Evolutionary conservation across 2,113 vertebrate species (phyloP), one percentile per base, ranked within the genome.

Genomic region (Patagioenas fasciata): DNA sequence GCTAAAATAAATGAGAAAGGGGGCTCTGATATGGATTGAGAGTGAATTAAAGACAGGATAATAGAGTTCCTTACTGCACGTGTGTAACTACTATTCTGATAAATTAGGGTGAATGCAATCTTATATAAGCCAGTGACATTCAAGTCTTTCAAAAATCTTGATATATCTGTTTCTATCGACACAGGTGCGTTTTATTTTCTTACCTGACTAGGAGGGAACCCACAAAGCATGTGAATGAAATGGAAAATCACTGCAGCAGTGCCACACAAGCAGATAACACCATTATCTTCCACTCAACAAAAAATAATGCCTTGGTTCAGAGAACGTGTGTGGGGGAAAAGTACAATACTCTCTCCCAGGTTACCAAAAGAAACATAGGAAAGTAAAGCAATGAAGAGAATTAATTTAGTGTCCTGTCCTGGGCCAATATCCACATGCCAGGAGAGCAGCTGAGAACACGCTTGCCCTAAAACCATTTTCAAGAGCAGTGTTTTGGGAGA

Each of bases 21-120:
- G 91, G 91, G 21, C 40, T 88, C 50, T 85, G 79, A 28, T 94
- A 96, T 85, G 71, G 94, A 96, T 94, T 97, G 16, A 85, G 87
- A 95, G 74, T 91, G 85, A 94, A 97, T 94, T 97, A 96, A 92
- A 90, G 91, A 56, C 50, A 80, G 81, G 54, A 85, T 92, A 95
- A 93, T 87, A 72, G 78, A 93, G 87, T 89, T 89, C 78, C 50
- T 87, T 88, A 93, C 70, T 26, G 94, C 15, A 18, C 72, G 74
- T 95, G 86, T 93, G 84, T 95, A 89, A 79, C 78, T 61, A 42
- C 38, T 44, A 4, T 40, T 66, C 50, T 61, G 61, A 87, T 89
- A 82, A 95, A 95, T 82, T 80, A 54, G 74, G 66, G 80, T 88
- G 66, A 94, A 80, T 77, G 47, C 54, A 72, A 85, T 81, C 53